Evolutionary conservation across 1,140 invertebrate species (phyloP), one percentile per base, ranked within the genome.

Genomic region (Leptinotarsa texana): DNA sequence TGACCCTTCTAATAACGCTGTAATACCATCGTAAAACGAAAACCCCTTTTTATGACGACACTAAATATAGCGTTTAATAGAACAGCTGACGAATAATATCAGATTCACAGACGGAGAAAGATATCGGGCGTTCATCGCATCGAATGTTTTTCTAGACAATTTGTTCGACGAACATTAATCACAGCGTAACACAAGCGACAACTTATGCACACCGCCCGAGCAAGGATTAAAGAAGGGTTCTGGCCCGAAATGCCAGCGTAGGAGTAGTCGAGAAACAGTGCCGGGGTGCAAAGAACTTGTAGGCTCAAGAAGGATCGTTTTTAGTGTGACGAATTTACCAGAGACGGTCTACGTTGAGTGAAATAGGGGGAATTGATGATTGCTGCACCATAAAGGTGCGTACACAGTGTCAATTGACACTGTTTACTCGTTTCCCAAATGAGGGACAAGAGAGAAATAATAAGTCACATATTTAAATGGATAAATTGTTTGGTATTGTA

Each of bases 101-200:
- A 18, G 67, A 47, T 62, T 68, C 57, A 42, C 66, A 61, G 49
- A 27, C 61, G 17, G 61, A 49, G 62, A 77, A 48, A 77, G 70
- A 66, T 69, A 73, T 63, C 74, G 74, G 27, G 49, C 51, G 17
- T 57, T 57, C 51, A 72, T 73, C 61, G 75, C 57, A 62, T 70
- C 73, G 70, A 77, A 82, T 83, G 83, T 84, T 86, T 85, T 86
- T 85, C 85, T 82, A 83, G 79, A 81, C 84, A 85, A 86, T 86
- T 85, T 85, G 84, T 80, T 84, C 81, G 71, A 74, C 72, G 79
- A 79, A 83, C 85, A 85, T 85, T 86, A 86, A 84, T 86, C 85
- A 84, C 78, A 61, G 67, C 74, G 69, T 76, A 74, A 77, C 74
- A 68, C 74, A 73, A 76, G 77, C 76, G 81, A 79, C 76, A 78